Evolutionary conservation across 2,113 vertebrate species (phyloP).

Genomic region (Myiagra hebetior): DNA sequence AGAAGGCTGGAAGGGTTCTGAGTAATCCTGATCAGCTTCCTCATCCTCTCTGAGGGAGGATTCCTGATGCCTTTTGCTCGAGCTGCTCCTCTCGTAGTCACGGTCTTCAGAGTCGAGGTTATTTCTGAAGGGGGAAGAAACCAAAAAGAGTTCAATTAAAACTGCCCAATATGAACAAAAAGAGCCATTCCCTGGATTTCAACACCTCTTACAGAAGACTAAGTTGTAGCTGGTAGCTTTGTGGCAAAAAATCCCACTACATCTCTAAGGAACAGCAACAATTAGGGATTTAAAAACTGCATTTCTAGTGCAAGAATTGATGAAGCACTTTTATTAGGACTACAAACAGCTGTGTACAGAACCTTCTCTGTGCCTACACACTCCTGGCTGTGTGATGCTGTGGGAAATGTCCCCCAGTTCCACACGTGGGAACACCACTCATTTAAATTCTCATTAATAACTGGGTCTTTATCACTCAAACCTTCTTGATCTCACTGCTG

Average conservation of each 20-base stretch:
- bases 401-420: background rate
- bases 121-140: constrained; percentile 46
- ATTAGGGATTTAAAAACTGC: background rate
- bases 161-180: background rate
- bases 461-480: background rate
- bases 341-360: background rate
- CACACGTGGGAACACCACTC: background rate
- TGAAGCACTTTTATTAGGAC: background rate
- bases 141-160: background rate
- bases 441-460: background rate
- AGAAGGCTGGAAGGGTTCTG: constrained; percentile 75
- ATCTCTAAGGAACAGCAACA: background rate
- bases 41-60: constrained; percentile 74
- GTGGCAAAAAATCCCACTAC: background rate
- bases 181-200: background rate
- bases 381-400: background rate
- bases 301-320: background rate
- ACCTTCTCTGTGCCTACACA: background rate
- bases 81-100: constrained; percentile 68
- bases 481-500: background rate
- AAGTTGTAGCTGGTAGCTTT: background rate
- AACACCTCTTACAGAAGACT: background rate
- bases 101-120: constrained; percentile 69
- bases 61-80: constrained; percentile 74
- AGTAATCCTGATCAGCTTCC: constrained; percentile 70